phyloP scores from a whole-genome alignment of 2,888 invertebrate species.

The Hirudinaria manillensis region DNA sequence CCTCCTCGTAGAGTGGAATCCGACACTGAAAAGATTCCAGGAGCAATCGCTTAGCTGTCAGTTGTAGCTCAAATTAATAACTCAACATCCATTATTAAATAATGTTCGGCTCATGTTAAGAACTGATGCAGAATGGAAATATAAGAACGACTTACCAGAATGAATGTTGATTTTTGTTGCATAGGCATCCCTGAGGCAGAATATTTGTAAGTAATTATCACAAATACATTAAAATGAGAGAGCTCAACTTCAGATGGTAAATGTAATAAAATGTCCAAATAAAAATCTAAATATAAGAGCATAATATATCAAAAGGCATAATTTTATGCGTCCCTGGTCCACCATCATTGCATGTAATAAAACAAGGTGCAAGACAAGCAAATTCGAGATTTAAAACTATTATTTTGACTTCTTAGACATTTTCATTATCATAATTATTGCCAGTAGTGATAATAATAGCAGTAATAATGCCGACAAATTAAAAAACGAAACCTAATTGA shows the following conservation, averaged over 20 bases:
- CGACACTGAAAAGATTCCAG: constrained; percentile 41
- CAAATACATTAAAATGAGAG: no score
- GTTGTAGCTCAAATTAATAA: no score
- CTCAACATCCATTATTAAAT: no score
- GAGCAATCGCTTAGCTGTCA: no score
- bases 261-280: no score
- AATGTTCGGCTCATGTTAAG: no score
- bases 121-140: not conserved
- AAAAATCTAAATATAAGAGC: constrained; percentile 5
- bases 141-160: constrained; percentile 46
- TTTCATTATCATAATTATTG: not conserved
- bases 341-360: no score
- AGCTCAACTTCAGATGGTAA: no score
- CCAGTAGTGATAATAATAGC: not conserved
- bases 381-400: no score
- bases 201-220: constrained; percentile 21
- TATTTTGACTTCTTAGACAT: not conserved
- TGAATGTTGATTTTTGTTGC: constrained; percentile 55
- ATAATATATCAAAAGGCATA: constrained; percentile 2
- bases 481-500: no score
- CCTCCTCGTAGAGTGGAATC: constrained; percentile 50
- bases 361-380: no score
- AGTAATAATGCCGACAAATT: no score
- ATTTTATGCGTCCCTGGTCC: not conserved
- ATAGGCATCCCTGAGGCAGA: constrained; percentile 52